phyloP scores from a whole-genome alignment of 2,113 vertebrate genomes.

The Eptesicus fuscus region DNA sequence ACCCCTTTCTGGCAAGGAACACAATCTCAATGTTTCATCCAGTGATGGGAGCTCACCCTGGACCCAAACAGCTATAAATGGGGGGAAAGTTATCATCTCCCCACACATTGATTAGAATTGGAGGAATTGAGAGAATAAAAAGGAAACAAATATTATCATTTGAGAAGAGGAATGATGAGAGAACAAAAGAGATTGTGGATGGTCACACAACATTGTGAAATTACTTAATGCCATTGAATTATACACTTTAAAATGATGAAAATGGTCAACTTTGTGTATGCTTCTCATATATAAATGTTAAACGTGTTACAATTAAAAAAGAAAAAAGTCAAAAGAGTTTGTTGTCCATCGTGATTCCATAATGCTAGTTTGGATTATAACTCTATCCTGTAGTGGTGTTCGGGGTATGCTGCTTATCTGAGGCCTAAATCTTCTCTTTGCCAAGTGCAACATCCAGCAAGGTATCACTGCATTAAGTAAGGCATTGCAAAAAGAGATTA shows the following conservation, averaged over 20 bases:
- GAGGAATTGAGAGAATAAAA: background rate
- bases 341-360: background rate
- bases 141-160: background rate
- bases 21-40: background rate
- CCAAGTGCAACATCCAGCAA: background rate
- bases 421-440: background rate
- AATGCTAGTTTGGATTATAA: background rate
- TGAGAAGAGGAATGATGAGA: background rate
- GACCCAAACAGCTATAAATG: background rate
- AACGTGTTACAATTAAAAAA: background rate
- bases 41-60: background rate
- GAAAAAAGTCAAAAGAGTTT: background rate
- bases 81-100: background rate
- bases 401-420: background rate
- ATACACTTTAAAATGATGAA: background rate
- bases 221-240: background rate
- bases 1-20: background rate
- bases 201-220: background rate
- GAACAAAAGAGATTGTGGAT: background rate
- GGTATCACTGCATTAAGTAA: background rate
- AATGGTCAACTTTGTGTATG: background rate
- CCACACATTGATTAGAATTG: background rate
- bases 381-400: background rate
- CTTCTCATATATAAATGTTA: background rate
- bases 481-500: background rate